These are phyloP conservation scores for Melanophora roralis DNA, from an alignment of 2,888 invertebrate genomes.

Conservation along the genomic window DNA sequence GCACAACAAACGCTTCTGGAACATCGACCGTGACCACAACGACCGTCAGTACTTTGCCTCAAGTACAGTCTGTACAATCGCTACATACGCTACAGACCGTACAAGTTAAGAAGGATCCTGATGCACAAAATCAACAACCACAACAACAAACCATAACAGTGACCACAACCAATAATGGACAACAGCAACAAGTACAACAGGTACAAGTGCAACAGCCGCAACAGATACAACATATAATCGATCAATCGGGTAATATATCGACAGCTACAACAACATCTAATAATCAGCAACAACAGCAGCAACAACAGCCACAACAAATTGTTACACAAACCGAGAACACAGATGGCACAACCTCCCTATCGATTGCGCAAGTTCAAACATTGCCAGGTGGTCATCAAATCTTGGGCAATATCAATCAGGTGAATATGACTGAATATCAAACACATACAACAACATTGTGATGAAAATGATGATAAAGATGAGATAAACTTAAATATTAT, in stretches of 20 bases:
- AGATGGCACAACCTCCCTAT: conserved; percentile 76
- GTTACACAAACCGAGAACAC: conserved; percentile 77
- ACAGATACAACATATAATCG: conserved; percentile 74
- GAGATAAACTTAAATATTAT: background rate
- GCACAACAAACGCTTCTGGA: conserved; percentile 49
- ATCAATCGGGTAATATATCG: conserved; percentile 76
- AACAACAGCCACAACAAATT: conserved; percentile 69
- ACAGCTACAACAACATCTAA: conserved; percentile 65
- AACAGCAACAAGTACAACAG: conserved; percentile 72
- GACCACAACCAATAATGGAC: conserved; percentile 60
- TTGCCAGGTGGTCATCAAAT: conserved; percentile 77
- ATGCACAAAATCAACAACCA: conserved; percentile 72
- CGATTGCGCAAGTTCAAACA: conserved; percentile 77
- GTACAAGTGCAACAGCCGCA: conserved; percentile 69
- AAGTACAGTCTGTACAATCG: conserved; percentile 76
- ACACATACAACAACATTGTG: conserved; percentile 72
- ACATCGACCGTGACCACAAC: conserved; percentile 60
- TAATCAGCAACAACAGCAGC: conserved; percentile 59
- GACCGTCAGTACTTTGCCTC: conserved; percentile 70
- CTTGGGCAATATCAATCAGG: conserved; percentile 77
- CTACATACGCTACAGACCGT: conserved; percentile 76
- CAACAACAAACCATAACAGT: conserved; percentile 63
- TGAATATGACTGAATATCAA: conserved; percentile 77
- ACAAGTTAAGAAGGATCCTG: conserved; percentile 77
- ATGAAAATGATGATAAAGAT: conserved; percentile 34